Base-by-base conservation (phyloP, 2,888 invertebrate genomes). In the Pheosia tremula region DNA sequence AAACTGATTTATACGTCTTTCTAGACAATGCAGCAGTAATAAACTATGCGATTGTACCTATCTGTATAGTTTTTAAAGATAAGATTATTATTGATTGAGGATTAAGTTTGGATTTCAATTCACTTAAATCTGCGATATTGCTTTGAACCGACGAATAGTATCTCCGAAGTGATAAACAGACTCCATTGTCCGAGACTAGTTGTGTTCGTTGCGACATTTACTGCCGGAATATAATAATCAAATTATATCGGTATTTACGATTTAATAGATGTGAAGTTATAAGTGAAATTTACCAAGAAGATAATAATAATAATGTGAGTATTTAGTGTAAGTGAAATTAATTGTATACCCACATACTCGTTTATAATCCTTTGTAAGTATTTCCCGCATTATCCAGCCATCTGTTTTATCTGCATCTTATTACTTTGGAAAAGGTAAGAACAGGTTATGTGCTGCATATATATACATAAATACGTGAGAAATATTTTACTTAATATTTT, bases 1-100 rank as follows among this genome's bases (percentile, higher is more conserved):
- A 57, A 57, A 57, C 38, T 57, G 57, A 62, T 65, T 41, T 38
- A 59, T 57, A 59, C 55, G 24, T 62, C 37, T 56, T 59, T 10
- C 0, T 67, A 58, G 64, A 61, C 72, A 67, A 61, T 67, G 62
- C 60, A 64, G 39, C 61, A 63, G 60, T 63, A 58, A 54, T 49
- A 63, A 58, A 64, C 61, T 61, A 58, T 64, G 60, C 56, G 66
- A 64, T 66, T 69, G 63, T 67, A 68, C 68, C 69, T 57, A 58
- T 57, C 24, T 58, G 67, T 67, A 57, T 68, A 71, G 67, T 74
- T 69, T 67, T 64, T 57, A 56, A 59, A 65, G 78, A 74, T 78
- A 78, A 74, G 75, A 79, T 75, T 72, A 77, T 49, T 80, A 80
- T 79, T 78, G 78, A 80, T 80, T 77, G 66, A 67, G 63, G 66